phyloP scores from a whole-genome alignment of 2,888 invertebrate genomes.

The Stratiomys singularior region DNA sequence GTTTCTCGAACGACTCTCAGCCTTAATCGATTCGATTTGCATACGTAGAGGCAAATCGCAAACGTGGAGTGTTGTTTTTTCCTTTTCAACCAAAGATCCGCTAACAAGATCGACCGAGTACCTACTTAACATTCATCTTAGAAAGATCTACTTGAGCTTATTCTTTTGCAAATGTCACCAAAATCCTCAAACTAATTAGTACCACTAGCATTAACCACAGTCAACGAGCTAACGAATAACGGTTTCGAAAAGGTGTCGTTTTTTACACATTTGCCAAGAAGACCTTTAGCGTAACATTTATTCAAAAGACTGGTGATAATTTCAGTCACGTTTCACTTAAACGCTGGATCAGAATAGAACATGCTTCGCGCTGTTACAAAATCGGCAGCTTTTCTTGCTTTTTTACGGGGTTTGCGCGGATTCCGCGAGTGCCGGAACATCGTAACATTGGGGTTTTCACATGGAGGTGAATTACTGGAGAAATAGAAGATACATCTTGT shows the following conservation, averaged over 20 bases:
- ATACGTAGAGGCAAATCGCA: not conserved
- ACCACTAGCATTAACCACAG: conserved; percentile 1
- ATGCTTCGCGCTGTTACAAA: not conserved
- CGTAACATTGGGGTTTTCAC: no score
- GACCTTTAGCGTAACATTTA: conserved; percentile 37
- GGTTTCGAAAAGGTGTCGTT: conserved; percentile 42
- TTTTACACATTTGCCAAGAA: conserved; percentile 39
- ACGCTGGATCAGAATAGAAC: conserved; percentile 16
- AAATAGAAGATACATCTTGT: no score
- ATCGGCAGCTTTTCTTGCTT: not conserved
- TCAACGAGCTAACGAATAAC: conserved; percentile 5
- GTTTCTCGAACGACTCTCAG: not conserved
- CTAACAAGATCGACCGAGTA: not conserved
- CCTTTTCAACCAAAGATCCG: not conserved
- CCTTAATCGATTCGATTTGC: not conserved
- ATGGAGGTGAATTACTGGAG: no score
- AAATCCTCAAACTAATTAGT: conserved; percentile 35
- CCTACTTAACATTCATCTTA: conserved; percentile 37
- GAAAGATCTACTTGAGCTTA: conserved; percentile 4
- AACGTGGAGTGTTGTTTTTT: not conserved
- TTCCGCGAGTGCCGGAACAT: no score
- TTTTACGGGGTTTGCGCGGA: not conserved
- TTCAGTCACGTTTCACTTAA: conserved; percentile 36
- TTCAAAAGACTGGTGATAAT: conserved; percentile 11
- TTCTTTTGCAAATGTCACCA: conserved; percentile 34